Conservation (phyloP, 2,888 invertebrate species). For the Melanchra persicariae region DNA sequence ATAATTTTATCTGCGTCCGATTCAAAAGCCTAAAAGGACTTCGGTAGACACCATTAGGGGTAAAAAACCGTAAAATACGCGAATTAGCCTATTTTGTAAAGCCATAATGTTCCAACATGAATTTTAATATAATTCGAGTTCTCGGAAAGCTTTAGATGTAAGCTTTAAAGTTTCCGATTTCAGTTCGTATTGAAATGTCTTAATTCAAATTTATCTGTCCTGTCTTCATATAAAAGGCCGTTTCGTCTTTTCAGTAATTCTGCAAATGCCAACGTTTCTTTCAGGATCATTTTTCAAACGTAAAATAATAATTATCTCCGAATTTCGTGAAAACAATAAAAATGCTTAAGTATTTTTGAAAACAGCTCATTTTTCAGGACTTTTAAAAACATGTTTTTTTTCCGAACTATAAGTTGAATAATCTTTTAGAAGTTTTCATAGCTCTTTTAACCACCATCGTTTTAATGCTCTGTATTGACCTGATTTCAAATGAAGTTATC, state of each 20-base stretch:
- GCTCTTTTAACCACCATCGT: too few relatives aligned
- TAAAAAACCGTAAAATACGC: conserved; percentile 30
- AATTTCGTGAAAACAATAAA: background rate
- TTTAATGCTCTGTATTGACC: background rate
- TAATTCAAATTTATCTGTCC: conserved; percentile 30
- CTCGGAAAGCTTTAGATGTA: conserved; percentile 15
- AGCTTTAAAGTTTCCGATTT: conserved; percentile 25
- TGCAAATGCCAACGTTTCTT: conserved; percentile 6
- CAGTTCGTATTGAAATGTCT: conserved; percentile 20
- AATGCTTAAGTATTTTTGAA: background rate
- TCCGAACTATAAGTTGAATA: background rate
- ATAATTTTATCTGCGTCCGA: conserved; percentile 26
- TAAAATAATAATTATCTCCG: background rate
- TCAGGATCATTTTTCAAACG: conserved; percentile 11
- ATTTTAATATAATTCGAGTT: conserved; percentile 48
- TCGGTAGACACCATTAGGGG: conserved; percentile 12
- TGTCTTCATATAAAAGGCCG: conserved; percentile 2
- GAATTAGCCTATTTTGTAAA: conserved; percentile 25
- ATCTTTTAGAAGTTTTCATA: background rate
- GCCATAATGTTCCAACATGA: conserved; percentile 21
- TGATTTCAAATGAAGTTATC: background rate
- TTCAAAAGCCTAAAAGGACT: conserved; percentile 3
- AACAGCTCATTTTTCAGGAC: background rate
- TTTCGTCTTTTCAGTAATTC: conserved; percentile 10
- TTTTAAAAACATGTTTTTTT: too few relatives aligned